phyloP scores from a whole-genome alignment of 2,113 vertebrate genomes.

The Ammospiza nelsoni region DNA sequence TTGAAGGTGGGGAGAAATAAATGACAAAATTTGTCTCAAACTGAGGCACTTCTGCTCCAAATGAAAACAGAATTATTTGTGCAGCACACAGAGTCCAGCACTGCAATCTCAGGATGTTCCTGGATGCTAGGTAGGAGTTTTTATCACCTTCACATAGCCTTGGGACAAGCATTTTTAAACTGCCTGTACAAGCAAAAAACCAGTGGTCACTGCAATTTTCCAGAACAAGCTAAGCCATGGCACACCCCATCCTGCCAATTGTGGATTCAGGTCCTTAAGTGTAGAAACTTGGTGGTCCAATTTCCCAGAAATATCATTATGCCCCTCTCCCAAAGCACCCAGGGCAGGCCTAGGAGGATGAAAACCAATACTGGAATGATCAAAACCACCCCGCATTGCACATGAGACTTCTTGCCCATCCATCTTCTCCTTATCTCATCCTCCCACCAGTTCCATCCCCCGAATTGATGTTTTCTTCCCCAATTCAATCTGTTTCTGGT shows the following conservation, averaged over 20 bases:
- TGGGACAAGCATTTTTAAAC: not conserved
- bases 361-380: not conserved
- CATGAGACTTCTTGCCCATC: not conserved
- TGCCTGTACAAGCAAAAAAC: not conserved
- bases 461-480: not conserved
- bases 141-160: not conserved
- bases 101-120: not conserved
- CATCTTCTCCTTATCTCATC: not conserved
- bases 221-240: not conserved
- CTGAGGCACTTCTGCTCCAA: not conserved
- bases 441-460: not conserved
- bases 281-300: fast-evolving
- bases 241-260: not conserved
- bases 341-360: not conserved
- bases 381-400: fast-evolving
- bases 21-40: not conserved
- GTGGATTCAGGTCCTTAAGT: not conserved
- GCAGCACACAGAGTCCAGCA: not conserved
- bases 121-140: not conserved
- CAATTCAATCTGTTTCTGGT: not conserved
- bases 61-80: not conserved
- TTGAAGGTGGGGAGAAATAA: not conserved
- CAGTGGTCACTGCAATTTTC: not conserved
- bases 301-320: not conserved
- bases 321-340: not conserved